These are phyloP conservation scores for Salpingus planirostris DNA, from an alignment of 2,888 invertebrate genomes.

Conservation along the genomic window DNA sequence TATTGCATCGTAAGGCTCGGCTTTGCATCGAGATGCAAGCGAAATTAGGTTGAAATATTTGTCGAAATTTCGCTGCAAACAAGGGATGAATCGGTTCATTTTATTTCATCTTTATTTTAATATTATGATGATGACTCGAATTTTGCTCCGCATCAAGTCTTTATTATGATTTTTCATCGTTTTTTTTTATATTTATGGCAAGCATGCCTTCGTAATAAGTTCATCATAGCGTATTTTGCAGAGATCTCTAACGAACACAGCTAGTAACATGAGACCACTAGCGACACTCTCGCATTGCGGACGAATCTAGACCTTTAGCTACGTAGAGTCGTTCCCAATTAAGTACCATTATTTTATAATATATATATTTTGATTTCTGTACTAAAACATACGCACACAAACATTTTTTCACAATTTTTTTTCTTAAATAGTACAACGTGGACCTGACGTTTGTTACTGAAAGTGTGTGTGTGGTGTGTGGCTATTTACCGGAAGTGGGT, in stretches of 20 bases:
- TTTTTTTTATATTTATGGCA: slow-evolving; percentile 7
- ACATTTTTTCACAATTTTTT: slow-evolving; percentile 33
- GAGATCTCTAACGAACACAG: slow-evolving; percentile 41
- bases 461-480: background rate
- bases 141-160: too few relatives aligned
- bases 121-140: too few relatives aligned
- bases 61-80: slow-evolving; percentile 4
- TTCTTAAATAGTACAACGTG: slow-evolving; percentile 33
- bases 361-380: slow-evolving; percentile 39
- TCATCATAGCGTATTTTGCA: slow-evolving; percentile 27
- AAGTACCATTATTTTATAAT: slow-evolving; percentile 33
- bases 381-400: slow-evolving; percentile 43
- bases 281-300: slow-evolving; percentile 38
- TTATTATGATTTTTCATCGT: too few relatives aligned
- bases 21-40: slow-evolving; percentile 16
- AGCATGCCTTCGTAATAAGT: slow-evolving; percentile 22
- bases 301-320: slow-evolving; percentile 37
- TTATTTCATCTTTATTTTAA: too few relatives aligned
- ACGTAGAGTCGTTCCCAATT: slow-evolving; percentile 39
- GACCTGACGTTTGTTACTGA: slow-evolving; percentile 24
- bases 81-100: background rate
- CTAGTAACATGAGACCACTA: slow-evolving; percentile 41
- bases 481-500: background rate
- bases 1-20: slow-evolving; percentile 35
- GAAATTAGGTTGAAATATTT: slow-evolving; percentile 6